Evolutionary conservation across 37 sponge, comb jelly and placozoan species (phyloP), one percentile per base, ranked within the genome.

Genomic region (Oopsacas minuta): DNA sequence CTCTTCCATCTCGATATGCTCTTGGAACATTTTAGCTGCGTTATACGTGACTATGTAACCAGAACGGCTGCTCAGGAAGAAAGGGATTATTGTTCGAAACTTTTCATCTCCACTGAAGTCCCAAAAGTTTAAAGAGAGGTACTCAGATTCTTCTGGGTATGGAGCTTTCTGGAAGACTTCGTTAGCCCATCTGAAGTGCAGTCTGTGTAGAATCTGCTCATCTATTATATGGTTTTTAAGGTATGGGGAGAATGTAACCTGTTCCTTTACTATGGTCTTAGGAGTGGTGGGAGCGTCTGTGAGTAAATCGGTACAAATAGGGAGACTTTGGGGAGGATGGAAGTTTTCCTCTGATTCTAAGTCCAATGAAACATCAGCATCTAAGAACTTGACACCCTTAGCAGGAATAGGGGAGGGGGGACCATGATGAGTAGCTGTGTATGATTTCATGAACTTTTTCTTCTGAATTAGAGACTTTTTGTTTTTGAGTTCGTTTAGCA

Each of bases 401-500:
- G 75, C 30, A 61, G 75, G 75, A 61, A 15, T 42, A 3, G 75
- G 75, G 15, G 49, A 15, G 15, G 8, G 12, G 12, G 8, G 49
- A 15, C 8, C 49, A 8, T 42, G 49, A 20, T 61, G 75, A 12
- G 17, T 61, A 10, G 75, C 20, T 25, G 75, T 61, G 75, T 61
- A 61, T 7, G 75, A 61, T 12, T 61, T 61, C 1, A n/a, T 34
- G 22, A 61, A 61, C 75, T 61, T 61, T n/a, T 61, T 61, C 75
- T 61, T 61, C 30, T 61, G 75, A n/a, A 61, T 61, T 61, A 25
- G 22, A 12, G 3, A 20, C 22, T 34, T 25, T 34, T 61, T 61
- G 75, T 3, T 32, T n/a, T 61, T 61, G 20, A 91, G 81, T 36
- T 87, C 88, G 61, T 87, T 83, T 37, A 91, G 86, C 7, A 91